Conservation (phyloP, 1,140 invertebrate genomes). For the Atopsyche davidsoni region DNA sequence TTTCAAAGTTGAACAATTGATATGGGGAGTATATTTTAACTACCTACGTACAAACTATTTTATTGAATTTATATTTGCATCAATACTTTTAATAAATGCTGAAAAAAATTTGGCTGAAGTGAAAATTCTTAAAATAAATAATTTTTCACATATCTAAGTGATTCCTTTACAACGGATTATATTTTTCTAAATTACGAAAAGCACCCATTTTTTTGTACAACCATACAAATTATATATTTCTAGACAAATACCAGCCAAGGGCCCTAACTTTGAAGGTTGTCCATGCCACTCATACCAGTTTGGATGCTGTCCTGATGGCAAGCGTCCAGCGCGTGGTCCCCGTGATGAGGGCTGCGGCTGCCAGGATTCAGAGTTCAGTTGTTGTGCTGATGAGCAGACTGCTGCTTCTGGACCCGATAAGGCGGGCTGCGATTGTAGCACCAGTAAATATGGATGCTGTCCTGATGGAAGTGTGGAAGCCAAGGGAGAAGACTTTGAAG, state of each 20-base stretch:
- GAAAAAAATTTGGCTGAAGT: too few relatives aligned
- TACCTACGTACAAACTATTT: too few relatives aligned
- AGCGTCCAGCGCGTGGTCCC: slow-evolving; percentile 72
- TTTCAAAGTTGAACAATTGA: too few relatives aligned
- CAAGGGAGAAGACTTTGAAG: slow-evolving; percentile 73
- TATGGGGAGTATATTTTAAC: too few relatives aligned
- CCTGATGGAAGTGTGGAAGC: slow-evolving; percentile 75
- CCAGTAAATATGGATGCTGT: slow-evolving; percentile 80
- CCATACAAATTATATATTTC: too few relatives aligned
- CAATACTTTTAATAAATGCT: too few relatives aligned
- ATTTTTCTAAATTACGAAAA: too few relatives aligned
- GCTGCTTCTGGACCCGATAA: slow-evolving; percentile 63
- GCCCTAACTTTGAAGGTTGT: slow-evolving; percentile 73
- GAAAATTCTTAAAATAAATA: too few relatives aligned
- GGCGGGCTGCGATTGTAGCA: slow-evolving; percentile 71
- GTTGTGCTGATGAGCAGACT: slow-evolving; percentile 79
- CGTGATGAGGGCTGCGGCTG: slow-evolving; percentile 76
- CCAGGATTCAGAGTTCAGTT: slow-evolving; percentile 70
- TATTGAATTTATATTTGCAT: too few relatives aligned
- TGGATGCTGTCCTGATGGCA: slow-evolving; percentile 89
- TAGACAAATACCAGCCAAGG: slow-evolving; percentile 59
- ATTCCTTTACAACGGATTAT: too few relatives aligned
- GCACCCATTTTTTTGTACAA: too few relatives aligned
- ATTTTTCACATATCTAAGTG: too few relatives aligned
- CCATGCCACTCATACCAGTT: slow-evolving; percentile 82